phyloP scores from a whole-genome alignment of 1,140 invertebrate species.

The Holotrichia oblita region DNA sequence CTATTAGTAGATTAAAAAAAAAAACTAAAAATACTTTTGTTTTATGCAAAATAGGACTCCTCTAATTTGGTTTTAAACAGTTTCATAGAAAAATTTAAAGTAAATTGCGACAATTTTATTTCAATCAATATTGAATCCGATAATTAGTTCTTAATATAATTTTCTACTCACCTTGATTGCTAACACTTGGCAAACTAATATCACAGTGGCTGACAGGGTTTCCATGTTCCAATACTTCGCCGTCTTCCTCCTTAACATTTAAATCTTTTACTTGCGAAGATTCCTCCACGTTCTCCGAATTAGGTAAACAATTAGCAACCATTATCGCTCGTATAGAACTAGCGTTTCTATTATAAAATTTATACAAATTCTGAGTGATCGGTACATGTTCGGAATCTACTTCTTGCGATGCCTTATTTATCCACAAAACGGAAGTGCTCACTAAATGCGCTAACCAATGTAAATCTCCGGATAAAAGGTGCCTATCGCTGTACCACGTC shows the following conservation, averaged over 20 bases:
- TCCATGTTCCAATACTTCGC: conserved; percentile 59
- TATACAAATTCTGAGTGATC: conserved; percentile 80
- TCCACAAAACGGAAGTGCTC: no score
- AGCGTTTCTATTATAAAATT: conserved; percentile 85
- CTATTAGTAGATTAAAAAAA: no score
- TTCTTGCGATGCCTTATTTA: conserved; percentile 81
- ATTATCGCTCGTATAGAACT: conserved; percentile 80
- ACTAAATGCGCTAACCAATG: conserved; percentile 82
- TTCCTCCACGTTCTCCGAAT: conserved; percentile 57
- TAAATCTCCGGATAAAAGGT: conserved; percentile 83
- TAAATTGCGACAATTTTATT: no score
- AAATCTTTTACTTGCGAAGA: no score
- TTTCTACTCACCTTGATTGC: conserved; percentile 41
- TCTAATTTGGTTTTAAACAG: no score
- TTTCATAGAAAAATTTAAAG: no score
- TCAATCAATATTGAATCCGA: no score
- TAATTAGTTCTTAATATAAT: no score
- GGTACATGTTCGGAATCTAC: conserved; percentile 83
- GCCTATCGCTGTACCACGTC: conserved; percentile 87
- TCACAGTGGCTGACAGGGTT: conserved; percentile 67
- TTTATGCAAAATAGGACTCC: no score
- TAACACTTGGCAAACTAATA: conserved; percentile 49
- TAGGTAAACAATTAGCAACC: conserved; percentile 74
- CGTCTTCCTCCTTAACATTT: conserved; percentile 44
- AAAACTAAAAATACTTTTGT: no score